Conservation (phyloP, 2,888 invertebrate species). For the Nomada fucata region DNA sequence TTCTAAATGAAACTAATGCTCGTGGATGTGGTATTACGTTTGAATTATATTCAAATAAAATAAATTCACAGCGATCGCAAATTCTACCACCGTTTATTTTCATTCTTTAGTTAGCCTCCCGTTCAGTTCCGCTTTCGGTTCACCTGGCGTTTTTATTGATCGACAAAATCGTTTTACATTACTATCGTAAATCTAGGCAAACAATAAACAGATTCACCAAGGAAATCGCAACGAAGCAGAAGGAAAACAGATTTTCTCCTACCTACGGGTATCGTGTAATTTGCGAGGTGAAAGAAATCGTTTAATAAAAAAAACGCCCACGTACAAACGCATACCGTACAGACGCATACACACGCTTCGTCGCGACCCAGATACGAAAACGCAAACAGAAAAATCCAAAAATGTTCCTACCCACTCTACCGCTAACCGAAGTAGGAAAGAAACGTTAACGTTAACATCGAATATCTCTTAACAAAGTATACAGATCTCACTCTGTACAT, state of each 20-base stretch:
- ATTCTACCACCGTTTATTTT: background rate
- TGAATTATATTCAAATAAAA: too few species aligned
- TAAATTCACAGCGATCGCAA: background rate
- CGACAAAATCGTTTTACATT: too few species aligned
- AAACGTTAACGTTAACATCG: background rate
- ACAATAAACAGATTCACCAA: too few species aligned
- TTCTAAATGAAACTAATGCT: too few species aligned
- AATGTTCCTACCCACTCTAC: background rate
- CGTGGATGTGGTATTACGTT: too few species aligned
- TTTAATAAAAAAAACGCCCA: background rate
- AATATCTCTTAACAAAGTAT: slow-evolving; percentile 4
- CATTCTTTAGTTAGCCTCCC: too few species aligned
- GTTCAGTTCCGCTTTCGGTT: too few species aligned
- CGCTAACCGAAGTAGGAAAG: background rate
- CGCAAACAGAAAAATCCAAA: background rate
- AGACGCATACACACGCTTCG: background rate
- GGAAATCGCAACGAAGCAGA: background rate
- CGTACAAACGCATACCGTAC: too few species aligned
- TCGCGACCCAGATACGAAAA: background rate
- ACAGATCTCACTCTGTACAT: slow-evolving; percentile 38
- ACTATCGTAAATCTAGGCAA: too few species aligned
- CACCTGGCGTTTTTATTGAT: too few species aligned
- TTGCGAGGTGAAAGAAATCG: background rate
- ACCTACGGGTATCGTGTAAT: too few species aligned
- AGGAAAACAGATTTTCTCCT: background rate